phyloP scores from a whole-genome alignment of 2,888 invertebrate species.

The Torymus texanus region DNA sequence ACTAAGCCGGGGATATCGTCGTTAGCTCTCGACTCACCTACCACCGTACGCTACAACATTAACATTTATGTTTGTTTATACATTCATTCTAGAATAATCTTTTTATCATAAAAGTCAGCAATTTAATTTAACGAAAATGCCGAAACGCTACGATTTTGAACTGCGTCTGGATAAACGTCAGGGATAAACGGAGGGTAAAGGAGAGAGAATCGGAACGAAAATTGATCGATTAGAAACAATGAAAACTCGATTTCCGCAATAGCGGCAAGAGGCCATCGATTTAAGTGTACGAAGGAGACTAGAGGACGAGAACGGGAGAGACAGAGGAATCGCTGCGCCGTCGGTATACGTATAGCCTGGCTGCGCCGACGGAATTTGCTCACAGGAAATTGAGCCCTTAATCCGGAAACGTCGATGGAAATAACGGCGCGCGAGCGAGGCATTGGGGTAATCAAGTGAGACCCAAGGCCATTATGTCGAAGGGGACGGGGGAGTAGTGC shows the following conservation, averaged over 20 bases:
- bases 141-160: no score
- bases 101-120: no score
- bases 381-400: conserved; percentile 62
- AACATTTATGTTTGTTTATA: no score
- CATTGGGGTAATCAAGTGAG: conserved; percentile 44
- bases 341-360: conserved; percentile 31
- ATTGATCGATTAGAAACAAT: conserved; percentile 24
- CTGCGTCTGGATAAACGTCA: not conserved
- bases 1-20: no score
- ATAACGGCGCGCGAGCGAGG: conserved; percentile 24
- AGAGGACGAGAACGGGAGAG: not conserved
- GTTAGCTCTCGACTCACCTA: no score
- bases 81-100: no score
- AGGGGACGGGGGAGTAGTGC: not conserved
- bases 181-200: not conserved
- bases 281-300: conserved; percentile 19
- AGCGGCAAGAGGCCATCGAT: conserved; percentile 19
- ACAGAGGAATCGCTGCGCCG: conserved; percentile 33
- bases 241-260: conserved; percentile 17
- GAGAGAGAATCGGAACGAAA: not conserved
- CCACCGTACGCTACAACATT: no score
- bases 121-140: no score
- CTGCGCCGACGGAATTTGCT: conserved; percentile 53
- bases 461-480: conserved; percentile 43
- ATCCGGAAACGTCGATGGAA: conserved; percentile 59